phyloP scores from a whole-genome alignment of 2,888 invertebrate genomes.

The Rhingia rostrata region DNA sequence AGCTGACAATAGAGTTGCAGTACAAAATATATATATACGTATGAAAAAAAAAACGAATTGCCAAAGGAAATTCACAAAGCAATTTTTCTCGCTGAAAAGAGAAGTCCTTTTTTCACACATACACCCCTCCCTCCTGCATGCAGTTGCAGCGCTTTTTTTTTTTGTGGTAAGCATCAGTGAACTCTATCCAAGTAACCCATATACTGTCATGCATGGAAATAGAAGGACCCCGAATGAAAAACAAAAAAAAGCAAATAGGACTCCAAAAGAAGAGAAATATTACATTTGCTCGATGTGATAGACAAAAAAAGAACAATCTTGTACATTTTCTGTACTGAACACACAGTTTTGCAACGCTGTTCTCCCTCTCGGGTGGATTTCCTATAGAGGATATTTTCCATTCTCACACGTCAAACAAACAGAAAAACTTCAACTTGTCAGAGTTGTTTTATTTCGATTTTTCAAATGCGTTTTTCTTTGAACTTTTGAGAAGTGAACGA shows the following conservation, averaged over 20 bases:
- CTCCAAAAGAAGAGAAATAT: constrained; percentile 26
- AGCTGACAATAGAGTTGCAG: constrained; percentile 69
- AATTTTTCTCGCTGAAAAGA: constrained; percentile 51
- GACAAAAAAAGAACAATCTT: constrained; percentile 50
- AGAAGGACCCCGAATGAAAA: constrained; percentile 7
- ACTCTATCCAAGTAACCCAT: constrained; percentile 56
- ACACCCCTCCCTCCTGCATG: constrained; percentile 16
- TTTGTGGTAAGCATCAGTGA: constrained; percentile 47
- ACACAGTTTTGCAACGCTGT: constrained; percentile 16
- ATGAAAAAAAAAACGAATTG: constrained; percentile 41
- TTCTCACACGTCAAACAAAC: constrained; percentile 47
- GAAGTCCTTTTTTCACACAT: constrained; percentile 41
- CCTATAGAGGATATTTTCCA: constrained; percentile 22
- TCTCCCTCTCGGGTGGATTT: constrained; percentile 1
- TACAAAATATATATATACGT: constrained; percentile 25
- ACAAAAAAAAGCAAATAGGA: constrained; percentile 12
- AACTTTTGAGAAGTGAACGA: too few species aligned
- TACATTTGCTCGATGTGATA: constrained; percentile 40
- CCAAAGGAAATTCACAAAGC: constrained; percentile 71
- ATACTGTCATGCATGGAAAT: constrained; percentile 34
- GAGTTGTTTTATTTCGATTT: constrained; percentile 26
- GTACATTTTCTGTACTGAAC: constrained; percentile 37
- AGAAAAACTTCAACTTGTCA: constrained; percentile 34
- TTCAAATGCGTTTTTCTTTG: constrained; percentile 20
- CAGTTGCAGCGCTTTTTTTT: constrained; percentile 19